Evolutionary conservation across 1,140 invertebrate species (phyloP), one percentile per base, ranked within the genome.

Genomic region (Ectropis grisescens): DNA sequence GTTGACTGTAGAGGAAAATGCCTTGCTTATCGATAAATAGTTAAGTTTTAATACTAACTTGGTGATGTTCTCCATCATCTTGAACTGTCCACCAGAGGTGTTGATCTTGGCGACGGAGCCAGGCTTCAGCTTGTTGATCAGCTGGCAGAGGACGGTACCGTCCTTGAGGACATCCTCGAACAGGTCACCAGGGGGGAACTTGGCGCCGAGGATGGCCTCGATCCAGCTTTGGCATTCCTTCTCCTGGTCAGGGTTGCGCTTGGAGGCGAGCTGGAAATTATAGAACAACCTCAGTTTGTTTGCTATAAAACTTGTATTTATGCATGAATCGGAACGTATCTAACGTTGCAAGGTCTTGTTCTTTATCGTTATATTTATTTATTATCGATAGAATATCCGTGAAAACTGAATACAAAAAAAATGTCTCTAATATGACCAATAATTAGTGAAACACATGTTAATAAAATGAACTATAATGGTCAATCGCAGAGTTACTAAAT

Each of bases 1-100:
- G n/a, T n/a, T n/a, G n/a, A n/a, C n/a, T n/a, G n/a, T n/a, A n/a
- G n/a, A n/a, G n/a, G n/a, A n/a, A n/a, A n/a, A n/a, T n/a, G n/a
- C n/a, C n/a, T n/a, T n/a, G n/a, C n/a, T n/a, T n/a, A n/a, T n/a
- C n/a, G n/a, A n/a, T n/a, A n/a, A n/a, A n/a, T n/a, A n/a, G n/a
- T n/a, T n/a, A n/a, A n/a, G n/a, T n/a, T n/a, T n/a, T n/a, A 14
- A 12, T 11, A 35, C 86, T 85, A 79, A 91, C 89, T 90, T 89
- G 84, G 92, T 94, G 67, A 96, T 93, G 85, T 97, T 97, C 83
- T 97, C 94, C 94, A 97, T 96, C 87, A 97, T 89, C 67, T 95
- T 96, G 88, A 97, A 97, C 59, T 95, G 93, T 59, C 92, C 91
- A 35, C 94, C 94, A 38, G 90, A 90, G 37, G 87, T 88, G 86